These are phyloP conservation scores for Coracopsis vasa DNA, from an alignment of 2,113 vertebrate species.

Conservation along the genomic window DNA sequence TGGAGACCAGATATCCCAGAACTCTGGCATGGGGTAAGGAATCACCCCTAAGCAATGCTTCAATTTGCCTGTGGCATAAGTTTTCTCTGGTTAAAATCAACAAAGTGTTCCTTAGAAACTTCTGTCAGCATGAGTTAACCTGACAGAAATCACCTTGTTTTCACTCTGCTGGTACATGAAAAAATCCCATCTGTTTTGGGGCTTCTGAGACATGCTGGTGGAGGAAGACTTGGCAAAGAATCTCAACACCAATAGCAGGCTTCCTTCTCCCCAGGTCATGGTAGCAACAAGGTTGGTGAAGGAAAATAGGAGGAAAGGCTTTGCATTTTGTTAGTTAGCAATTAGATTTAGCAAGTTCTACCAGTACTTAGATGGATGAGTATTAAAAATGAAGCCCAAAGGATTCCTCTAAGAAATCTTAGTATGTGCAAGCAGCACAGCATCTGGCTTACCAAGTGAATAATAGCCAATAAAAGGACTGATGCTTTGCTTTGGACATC, in stretches of 20 bases:
- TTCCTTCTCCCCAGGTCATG: background rate
- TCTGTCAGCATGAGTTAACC: background rate
- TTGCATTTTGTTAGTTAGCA: background rate
- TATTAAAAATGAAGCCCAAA: background rate
- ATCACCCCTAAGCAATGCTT: background rate
- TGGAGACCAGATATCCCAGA: background rate
- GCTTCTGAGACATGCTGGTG: fast-evolving
- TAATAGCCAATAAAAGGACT: background rate
- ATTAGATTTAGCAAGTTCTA: background rate
- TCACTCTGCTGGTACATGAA: background rate
- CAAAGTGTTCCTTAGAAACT: background rate
- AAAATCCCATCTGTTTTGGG: background rate
- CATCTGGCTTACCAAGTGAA: background rate
- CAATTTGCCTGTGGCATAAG: fast-evolving
- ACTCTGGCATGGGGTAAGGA: background rate
- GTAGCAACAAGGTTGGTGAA: background rate
- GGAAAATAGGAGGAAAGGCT: background rate
- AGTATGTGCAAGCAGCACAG: background rate
- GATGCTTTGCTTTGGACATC: background rate
- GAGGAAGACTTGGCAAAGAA: background rate
- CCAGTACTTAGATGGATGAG: background rate
- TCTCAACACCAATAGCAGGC: background rate
- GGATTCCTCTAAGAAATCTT: background rate
- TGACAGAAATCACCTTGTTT: background rate
- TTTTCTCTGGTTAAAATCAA: background rate